Evolutionary conservation across 2,797 vertebrate genomes (phyloP).

Genomic region (Setipinna tenuifilis): DNA sequence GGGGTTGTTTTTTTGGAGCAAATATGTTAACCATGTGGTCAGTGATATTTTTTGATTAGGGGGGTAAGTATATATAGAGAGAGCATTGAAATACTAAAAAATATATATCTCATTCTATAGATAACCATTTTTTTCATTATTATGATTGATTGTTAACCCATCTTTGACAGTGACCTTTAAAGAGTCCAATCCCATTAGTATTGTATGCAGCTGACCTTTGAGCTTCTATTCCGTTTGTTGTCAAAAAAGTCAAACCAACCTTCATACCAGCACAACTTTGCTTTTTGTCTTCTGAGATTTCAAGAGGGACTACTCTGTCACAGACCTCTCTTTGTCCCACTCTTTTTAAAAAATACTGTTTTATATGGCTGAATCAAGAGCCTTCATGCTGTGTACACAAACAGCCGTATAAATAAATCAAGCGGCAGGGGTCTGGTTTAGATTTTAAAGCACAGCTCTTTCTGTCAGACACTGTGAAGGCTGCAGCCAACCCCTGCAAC

Average conservation of each 20-base stretch:
- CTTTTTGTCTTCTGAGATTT: conserved; percentile 75
- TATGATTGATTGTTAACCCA: too few species aligned
- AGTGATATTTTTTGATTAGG: background rate
- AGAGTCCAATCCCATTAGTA: too few species aligned
- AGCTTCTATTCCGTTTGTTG: conserved; percentile 56
- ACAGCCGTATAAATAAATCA: conserved; percentile 73
- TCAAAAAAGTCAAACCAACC: conserved; percentile 63
- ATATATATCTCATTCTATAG: background rate
- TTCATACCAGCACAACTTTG: background rate
- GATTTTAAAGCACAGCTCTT: conserved; percentile 60
- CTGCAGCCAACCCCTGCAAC: conserved; percentile 49
- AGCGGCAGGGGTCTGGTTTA: conserved; percentile 66
- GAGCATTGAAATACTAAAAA: background rate
- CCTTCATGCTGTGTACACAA: conserved; percentile 73
- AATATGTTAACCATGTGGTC: background rate
- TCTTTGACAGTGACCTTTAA: too few species aligned
- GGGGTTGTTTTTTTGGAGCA: background rate
- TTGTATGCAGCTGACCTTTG: background rate
- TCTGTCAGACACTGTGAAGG: conserved; percentile 62
- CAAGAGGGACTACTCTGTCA: conserved; percentile 63
- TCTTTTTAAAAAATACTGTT: conserved; percentile 48
- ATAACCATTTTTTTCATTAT: background rate
- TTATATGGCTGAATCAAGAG: conserved; percentile 65
- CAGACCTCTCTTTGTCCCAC: conserved; percentile 66
- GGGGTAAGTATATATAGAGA: background rate